phyloP scores from a whole-genome alignment of 2,888 invertebrate genomes.

The Mayetiola destructor region DNA sequence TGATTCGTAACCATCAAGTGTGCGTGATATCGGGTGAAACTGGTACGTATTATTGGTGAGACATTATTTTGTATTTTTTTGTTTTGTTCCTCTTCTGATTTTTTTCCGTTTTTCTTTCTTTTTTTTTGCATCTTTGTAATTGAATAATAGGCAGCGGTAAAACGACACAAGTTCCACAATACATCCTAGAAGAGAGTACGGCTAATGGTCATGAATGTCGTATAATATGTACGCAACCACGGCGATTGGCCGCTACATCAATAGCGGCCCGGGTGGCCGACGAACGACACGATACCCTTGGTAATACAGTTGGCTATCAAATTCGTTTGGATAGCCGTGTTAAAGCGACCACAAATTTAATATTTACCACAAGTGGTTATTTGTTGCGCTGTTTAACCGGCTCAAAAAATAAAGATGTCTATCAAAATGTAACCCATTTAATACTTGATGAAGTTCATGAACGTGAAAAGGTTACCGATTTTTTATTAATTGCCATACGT shows the following conservation, averaged over 20 bases:
- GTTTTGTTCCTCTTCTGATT: not conserved
- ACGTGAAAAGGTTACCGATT: slow-evolving; percentile 83
- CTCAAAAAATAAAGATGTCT: slow-evolving; percentile 39
- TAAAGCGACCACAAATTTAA: slow-evolving; percentile 37
- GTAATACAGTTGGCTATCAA: slow-evolving; percentile 71
- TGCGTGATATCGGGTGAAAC: slow-evolving; percentile 69
- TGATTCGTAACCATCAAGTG: slow-evolving; percentile 52
- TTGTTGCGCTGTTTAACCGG: slow-evolving; percentile 70
- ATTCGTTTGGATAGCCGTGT: slow-evolving; percentile 78
- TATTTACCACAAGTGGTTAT: slow-evolving; percentile 31
- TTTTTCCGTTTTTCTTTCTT: not conserved
- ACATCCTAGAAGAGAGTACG: slow-evolving; percentile 63
- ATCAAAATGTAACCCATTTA: slow-evolving; percentile 60
- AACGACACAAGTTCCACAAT: slow-evolving; percentile 91
- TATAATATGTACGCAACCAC: slow-evolving; percentile 86
- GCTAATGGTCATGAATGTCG: slow-evolving; percentile 50
- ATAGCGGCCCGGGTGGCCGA: slow-evolving; percentile 70
- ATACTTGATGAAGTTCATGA: slow-evolving; percentile 94
- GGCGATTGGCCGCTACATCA: slow-evolving; percentile 78
- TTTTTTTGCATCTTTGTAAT: not conserved
- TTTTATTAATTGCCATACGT: slow-evolving; percentile 70
- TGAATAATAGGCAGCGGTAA: slow-evolving; percentile 58
- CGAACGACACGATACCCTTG: slow-evolving; percentile 55
- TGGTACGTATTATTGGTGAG: slow-evolving; percentile 28
- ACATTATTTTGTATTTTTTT: not conserved